Evolutionary conservation across 2,113 vertebrate genomes (phyloP), one percentile per base, ranked within the genome.

Genomic region (Noturus placidus): DNA sequence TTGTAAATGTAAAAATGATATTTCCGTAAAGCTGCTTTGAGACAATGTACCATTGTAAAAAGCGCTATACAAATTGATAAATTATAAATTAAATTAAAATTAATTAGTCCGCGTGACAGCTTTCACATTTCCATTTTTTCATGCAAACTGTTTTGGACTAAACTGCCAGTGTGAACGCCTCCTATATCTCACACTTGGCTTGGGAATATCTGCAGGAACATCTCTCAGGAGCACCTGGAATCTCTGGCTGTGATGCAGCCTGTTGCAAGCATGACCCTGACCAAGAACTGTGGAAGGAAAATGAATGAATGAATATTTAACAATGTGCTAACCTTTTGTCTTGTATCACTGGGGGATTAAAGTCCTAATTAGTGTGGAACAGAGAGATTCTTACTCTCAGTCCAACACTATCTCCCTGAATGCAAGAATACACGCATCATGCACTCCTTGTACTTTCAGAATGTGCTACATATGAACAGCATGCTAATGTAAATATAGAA

Each of bases 231-330:
- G 5, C 25, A 77, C 4, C 15, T n/a, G 17, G 30, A 33, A 79
- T 79, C 50, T 54, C n/a, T 79, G 50, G 27, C 50, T 79, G 15
- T 79, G n/a, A 33, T 7, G 4, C 50, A 79, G 50, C n/a, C 15
- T 30, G 27, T 54, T 54, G 76, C 25, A 25, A 74, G 2, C 9
- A 27, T 10, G 25, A 14, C 74, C 77, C n/a, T 7, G 1, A 56
- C 50, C 52, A 79, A 54, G 52, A 79, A 79, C 3, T 77, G 25
- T 50, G 42, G 42, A 77, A 46, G 30, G 77, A 56, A 79, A 79
- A 79, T 54, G 77, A 30, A 80, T 57, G 10, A 80, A 80, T 80
- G 17, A 80, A 80, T 80, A 80, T 59, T 80, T 57, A 80, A 80
- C 19, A 57, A 57, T 2, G 30, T 8, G 20, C 30, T 80, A 80